Conservation (phyloP, 2,113 vertebrate genomes). For the Sander lucioperca region DNA sequence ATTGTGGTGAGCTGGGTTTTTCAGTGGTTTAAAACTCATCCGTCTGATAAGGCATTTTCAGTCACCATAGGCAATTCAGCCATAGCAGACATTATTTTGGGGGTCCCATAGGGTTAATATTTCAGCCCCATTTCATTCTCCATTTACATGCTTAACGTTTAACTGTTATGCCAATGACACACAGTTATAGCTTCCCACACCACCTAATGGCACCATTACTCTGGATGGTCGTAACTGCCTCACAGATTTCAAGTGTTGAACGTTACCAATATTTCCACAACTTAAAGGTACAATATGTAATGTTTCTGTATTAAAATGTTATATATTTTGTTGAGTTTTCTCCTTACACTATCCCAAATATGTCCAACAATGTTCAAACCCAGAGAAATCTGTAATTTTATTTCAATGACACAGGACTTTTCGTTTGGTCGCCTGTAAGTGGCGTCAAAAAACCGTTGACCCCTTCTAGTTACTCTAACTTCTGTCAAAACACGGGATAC, state of each 20-base stretch:
- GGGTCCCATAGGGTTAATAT: constrained; percentile 51
- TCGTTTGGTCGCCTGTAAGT: no score
- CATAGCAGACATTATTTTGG: constrained; percentile 29
- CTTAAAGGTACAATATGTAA: neutral
- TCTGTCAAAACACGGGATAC: no score
- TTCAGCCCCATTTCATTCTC: constrained; percentile 49
- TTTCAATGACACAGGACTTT: no score
- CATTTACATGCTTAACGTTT: constrained; percentile 57
- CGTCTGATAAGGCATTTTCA: constrained; percentile 1
- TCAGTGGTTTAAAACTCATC: constrained; percentile 28
- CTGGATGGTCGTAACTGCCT: constrained; percentile 35
- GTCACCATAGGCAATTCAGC: constrained; percentile 4
- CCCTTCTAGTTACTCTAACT: no score
- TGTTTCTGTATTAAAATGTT: no score
- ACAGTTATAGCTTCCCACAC: constrained; percentile 55
- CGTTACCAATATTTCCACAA: constrained; percentile 17
- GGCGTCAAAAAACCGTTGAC: no score
- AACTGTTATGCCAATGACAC: constrained; percentile 38
- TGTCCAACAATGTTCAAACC: no score
- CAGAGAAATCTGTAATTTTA: no score
- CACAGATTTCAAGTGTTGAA: constrained; percentile 38
- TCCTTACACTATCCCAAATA: no score
- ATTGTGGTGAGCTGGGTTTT: constrained; percentile 35
- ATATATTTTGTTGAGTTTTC: no score
- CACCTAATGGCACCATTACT: constrained; percentile 53